Base-by-base conservation (phyloP, 2,113 vertebrate species). In the Proteles cristata region DNA sequence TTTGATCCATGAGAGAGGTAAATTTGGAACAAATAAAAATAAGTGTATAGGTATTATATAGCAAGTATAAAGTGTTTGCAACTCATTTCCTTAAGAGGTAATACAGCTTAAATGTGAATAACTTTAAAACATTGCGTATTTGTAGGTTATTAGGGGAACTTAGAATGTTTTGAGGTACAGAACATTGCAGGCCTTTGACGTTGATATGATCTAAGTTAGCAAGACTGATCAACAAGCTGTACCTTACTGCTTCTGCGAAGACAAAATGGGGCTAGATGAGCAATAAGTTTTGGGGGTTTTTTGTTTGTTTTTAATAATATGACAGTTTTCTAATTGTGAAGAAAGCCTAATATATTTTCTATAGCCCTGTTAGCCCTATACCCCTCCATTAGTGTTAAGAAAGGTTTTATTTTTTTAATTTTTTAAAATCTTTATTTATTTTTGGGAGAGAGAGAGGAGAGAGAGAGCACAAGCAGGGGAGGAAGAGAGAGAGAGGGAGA, bases 11-110 rank as follows among this genome's bases (percentile, higher is more conserved):
- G 63, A 53, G 94, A 81, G 48, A 87, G 65, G 50, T 91, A 48
- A 91, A 82, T 93, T 96, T 95, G 53, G 28, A 93, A 73, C 17
- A 89, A 31, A 48, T 81, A 63, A 53, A 55, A 73, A 28, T 48
- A 77, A 69, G 50, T 63, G 33, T 69, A 28, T 48, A 77, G 63
- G 50, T 63, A 35, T 69, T 88, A 66, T 74, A 43, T 84, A 90
- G 28, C 61, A 66, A 58, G 43, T 73, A 50, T 83, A 83, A 96
- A 81, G 58, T 94, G 23, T 95, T 77, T 88, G 50, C 71, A 74
- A 0, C 28, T 95, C 33, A n/a, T 69, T 88, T 95, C 48, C 71
- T 43, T 25, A 48, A 61, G 69, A 71, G 5, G 8, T 50, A 81
- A 58, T 88, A 53, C 28, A 85, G 17, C 39, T 87, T 96, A 73